Base-by-base conservation (phyloP, 64 coral and sea anemone genomes). In the Anthopleura sola region DNA sequence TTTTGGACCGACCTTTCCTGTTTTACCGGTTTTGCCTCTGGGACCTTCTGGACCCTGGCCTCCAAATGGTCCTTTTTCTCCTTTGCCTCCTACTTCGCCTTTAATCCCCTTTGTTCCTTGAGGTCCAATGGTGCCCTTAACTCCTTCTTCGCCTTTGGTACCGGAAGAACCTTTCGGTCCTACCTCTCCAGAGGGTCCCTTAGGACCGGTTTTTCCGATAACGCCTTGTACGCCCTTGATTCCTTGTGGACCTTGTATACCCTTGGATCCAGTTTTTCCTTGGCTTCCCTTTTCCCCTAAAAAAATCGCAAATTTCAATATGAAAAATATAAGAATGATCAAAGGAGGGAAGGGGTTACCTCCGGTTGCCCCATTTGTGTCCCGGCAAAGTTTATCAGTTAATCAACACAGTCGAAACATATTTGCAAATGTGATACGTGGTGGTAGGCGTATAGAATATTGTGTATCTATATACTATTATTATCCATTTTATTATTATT, bases 91-190 rank as follows among this genome's bases (percentile, higher is more conserved):
- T 36, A n/a, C 36, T 60, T 55, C 49, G 11, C 88, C 88, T 55
- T 90, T 90, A 84, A 57, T 32, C 60, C 88, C 88, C 36, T 90
- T 90, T 68, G 21, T 36, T 12, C 37, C 66, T 58, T 83, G 64
- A 24, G 82, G 88, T 1, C 47, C 81, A 26, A 51, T 83, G 21
- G 23, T 11, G 3, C 74, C 13, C 6, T 38, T 37, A 18, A 17
- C 21, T 77, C 88, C 88, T 10, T 19, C 49, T 49, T 78, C 66
- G 75, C 88, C 88, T 21, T 90, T 90, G 13, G 39, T 1, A 17
- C 88, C 88, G 28, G 82, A 16, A n/a, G 77, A 77, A 20, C 88
- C 88, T 24, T 28, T 56, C 34, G 36, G 31, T 34, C 88, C 88
- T 58, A 77, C 64, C n/a, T 55, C 31, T 34, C 66, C 66, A 31